Percentiles rank a stretch among this genome's conserved stretches.
phyloP scores from a whole-genome alignment of 2,888 invertebrate species.

The Cyrtodaria siliqua region DNA sequence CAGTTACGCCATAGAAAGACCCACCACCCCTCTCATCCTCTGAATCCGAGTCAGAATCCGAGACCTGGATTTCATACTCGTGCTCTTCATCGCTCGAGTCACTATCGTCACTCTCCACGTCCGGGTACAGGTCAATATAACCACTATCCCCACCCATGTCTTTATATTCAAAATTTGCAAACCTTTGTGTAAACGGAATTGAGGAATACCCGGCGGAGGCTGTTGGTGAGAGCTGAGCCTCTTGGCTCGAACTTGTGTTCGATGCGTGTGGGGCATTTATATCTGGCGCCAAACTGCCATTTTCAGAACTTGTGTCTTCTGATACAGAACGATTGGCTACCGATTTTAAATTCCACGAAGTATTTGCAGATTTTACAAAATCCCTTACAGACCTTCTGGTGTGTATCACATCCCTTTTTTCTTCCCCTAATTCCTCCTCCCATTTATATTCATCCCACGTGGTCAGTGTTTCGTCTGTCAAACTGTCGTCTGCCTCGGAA shows the following conservation, averaged over 20 bases:
- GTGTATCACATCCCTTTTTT: conserved; percentile 58
- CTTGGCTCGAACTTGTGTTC: background rate
- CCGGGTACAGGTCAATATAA: conserved; percentile 60
- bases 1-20: conserved; percentile 54
- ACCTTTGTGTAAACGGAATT: conserved; percentile 54
- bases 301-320: background rate
- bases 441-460: conserved; percentile 70
- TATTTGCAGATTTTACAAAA: conserved; percentile 43
- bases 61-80: conserved; percentile 63
- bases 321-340: too few relatives aligned
- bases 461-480: conserved; percentile 54
- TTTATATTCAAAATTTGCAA: conserved; percentile 68
- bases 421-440: conserved; percentile 68
- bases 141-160: conserved; percentile 64
- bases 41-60: conserved; percentile 48
- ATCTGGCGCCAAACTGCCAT: background rate
- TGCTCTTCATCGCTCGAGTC: conserved; percentile 75
- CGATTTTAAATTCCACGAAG: conserved; percentile 12
- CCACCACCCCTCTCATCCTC: conserved; percentile 47
- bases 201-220: conserved; percentile 14
- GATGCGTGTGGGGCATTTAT: background rate
- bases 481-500: conserved; percentile 31
- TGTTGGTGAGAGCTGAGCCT: background rate
- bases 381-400: conserved; percentile 63
- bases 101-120: conserved; percentile 44